Base-by-base conservation (phyloP, 2,797 vertebrate species). In the Muscicapa striata region DNA sequence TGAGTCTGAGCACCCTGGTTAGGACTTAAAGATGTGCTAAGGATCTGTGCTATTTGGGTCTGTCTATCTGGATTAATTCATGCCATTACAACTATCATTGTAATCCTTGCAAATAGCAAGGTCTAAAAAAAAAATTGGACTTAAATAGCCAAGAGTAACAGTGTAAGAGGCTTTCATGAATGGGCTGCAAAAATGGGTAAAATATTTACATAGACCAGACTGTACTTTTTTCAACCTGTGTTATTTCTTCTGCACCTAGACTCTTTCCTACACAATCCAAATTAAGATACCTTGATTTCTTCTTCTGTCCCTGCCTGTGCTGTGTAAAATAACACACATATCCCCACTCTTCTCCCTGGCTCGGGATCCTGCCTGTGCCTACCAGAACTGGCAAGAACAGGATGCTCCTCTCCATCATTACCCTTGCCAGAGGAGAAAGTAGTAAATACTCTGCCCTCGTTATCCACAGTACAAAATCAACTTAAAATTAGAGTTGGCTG, bases 141-240 rank as follows among this genome's bases (percentile, higher is more conserved):
- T 74, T 86, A 95, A 92, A 75, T 61, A 94, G 86, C 26, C 77
- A 69, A 75, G 48, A 57, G 45, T 72, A 94, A 93, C 21, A 68
- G 45, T 6, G 10, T 52, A 41, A 85, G 45, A 59, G 26, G 59
- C 40, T 95, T 85, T 84, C 73, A 93, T 21, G 21, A 92, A 61
- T 14, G 19, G 49, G 45, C 70, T 38, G 51, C 30, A 34, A 69
- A 22, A 30, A 57, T 6, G 62, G 40, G 24, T 82, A 61, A 89
- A 97, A 93, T 46, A 21, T 26, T 38, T 78, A 75, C 61, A 52
- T 26, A 91, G 57, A 70, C 16, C 38, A 93, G 59, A 54, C 13
- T 49, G 21, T 6, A 27, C 24, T 38, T 91, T 94, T 89, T 91
- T 61, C 32, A 64, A 81, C 40, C 40, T 59, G 5, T 62, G 40